phyloP scores from a whole-genome alignment of 2,888 invertebrate genomes.

The Gibbula magus region DNA sequence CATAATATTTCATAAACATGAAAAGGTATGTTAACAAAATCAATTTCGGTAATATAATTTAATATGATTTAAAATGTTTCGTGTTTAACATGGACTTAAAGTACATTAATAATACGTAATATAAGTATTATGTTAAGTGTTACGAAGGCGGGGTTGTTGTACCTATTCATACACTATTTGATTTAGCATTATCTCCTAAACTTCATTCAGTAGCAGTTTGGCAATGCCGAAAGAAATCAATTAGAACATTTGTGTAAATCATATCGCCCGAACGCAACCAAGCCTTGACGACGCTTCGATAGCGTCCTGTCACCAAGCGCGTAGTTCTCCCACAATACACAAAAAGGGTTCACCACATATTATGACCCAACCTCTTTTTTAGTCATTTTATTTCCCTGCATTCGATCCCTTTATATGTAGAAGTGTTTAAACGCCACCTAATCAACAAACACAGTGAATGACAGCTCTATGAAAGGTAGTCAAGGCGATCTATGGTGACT shows the following conservation, averaged over 20 bases:
- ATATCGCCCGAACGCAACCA: neutral
- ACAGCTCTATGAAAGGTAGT: neutral
- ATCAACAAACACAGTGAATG: neutral
- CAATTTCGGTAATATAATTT: too few species aligned
- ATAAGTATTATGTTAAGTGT: too few species aligned
- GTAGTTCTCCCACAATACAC: neutral
- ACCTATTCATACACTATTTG: too few species aligned
- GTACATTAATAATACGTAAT: too few species aligned
- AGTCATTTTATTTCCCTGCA: neutral
- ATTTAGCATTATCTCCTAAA: too few species aligned
- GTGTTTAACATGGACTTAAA: too few species aligned
- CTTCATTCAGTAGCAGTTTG: too few species aligned
- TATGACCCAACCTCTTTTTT: neutral
- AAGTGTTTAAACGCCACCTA: neutral
- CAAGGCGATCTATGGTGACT: constrained; percentile 8
- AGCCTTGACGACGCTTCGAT: neutral
- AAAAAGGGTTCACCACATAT: neutral
- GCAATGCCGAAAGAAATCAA: neutral
- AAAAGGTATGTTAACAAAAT: too few species aligned
- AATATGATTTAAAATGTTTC: too few species aligned
- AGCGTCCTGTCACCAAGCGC: constrained; percentile 19
- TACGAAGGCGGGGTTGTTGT: too few species aligned
- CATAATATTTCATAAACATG: too few species aligned
- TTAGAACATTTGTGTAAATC: neutral
- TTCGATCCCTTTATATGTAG: neutral